Percentiles rank a stretch among this genome's conserved stretches.
Conservation (phyloP, 2,797 vertebrate genomes). For the Eupleurogrammus muticus region DNA sequence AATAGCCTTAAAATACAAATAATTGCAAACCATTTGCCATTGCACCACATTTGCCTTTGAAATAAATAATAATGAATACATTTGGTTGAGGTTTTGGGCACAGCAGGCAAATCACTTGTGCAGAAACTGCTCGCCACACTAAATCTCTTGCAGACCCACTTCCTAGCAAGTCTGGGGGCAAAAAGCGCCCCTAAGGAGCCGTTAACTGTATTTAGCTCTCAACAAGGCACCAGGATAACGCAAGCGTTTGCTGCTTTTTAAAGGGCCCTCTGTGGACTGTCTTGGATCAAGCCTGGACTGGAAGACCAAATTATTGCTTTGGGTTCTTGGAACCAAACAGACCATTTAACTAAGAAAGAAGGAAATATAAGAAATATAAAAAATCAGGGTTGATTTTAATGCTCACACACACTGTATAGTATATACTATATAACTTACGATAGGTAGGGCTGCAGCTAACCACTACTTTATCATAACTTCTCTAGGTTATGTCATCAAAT, state of each 20-base stretch:
- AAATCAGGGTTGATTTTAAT: neutral
- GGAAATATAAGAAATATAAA: neutral
- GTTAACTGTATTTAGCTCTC: slow-evolving; percentile 73
- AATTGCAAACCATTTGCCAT: slow-evolving; percentile 56
- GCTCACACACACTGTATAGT: neutral
- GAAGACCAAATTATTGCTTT: slow-evolving; percentile 55
- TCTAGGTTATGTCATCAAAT: neutral
- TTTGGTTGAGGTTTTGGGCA: slow-evolving; percentile 64
- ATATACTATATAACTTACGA: neutral
- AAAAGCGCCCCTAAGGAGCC: slow-evolving; percentile 57
- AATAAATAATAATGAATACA: slow-evolving; percentile 72
- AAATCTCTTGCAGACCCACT: slow-evolving; percentile 72
- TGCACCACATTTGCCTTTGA: slow-evolving; percentile 70
- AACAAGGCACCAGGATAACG: slow-evolving; percentile 39
- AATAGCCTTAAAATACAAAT: slow-evolving; percentile 40
- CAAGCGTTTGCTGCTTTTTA: slow-evolving; percentile 44
- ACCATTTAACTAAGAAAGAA: slow-evolving; percentile 44
- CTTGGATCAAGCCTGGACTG: slow-evolving; percentile 50
- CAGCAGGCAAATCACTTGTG: slow-evolving; percentile 68
- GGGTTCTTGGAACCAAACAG: slow-evolving; percentile 49
- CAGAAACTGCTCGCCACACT: slow-evolving; percentile 65
- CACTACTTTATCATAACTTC: neutral
- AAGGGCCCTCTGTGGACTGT: slow-evolving; percentile 60
- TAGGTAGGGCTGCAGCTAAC: neutral
- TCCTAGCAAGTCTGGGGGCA: slow-evolving; percentile 52